Evolutionary conservation across 2,888 invertebrate genomes (phyloP), one percentile per base, ranked within the genome.

Genomic region (Thecocarcelia acutangulata): DNA sequence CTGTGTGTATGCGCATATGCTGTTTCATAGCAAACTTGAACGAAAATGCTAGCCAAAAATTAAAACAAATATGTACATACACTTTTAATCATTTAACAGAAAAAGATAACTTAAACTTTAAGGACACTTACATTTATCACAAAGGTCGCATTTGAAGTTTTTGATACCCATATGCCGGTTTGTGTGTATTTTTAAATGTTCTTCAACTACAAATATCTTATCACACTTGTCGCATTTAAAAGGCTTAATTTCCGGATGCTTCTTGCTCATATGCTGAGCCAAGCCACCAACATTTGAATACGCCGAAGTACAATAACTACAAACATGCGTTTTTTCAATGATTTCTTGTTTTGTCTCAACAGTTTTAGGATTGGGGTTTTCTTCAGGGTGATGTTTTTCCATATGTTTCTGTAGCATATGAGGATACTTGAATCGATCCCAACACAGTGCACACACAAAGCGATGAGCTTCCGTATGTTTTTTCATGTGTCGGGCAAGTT

Each of bases 1-100:
- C 93, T 0, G 92, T 90, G 76, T 93, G 93, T 2, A 93, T 89
- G 70, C 92, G 86, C 89, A 93, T 90, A 84, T 93, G 93, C 80
- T 93, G 93, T 0, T 93, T 90, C 24, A 93, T 87, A 37, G 75
- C 79, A 61, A 79, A 80, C 37, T 74, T 80, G 58, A 81, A 81
- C 6, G 78, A 83, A 68, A 83, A 83, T 13, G 82, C 82, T 82
- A 44, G 2, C 42, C 17, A 50, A 17, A 3, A 24, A 24, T 24
- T 24, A 24, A 33, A 33, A 9, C 9, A 9, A 3, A 9, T 33
- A 33, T 33, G 4, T 33, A 9, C 9, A 9, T 33, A 9, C 33
- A 33, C 9, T 33, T 9, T 9, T 33, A 33, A 33, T 33, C 3
- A 9, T 33, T 33, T 33, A 33, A 9, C 33, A 33, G 9, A 33